phyloP scores from a whole-genome alignment of 1,140 invertebrate species.

The Brachionus koreanus region DNA sequence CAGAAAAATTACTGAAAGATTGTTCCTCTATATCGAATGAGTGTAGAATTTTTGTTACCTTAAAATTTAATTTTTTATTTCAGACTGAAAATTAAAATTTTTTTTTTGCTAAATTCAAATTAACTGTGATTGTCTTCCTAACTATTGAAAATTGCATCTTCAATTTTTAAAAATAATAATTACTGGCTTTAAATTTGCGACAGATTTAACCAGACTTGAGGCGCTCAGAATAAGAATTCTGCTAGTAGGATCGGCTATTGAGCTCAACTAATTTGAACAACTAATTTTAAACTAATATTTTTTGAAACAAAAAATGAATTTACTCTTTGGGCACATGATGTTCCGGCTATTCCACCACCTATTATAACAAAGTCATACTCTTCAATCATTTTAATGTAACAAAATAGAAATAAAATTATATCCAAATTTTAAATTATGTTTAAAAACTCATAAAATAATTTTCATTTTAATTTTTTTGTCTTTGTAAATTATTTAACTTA shows the following conservation, averaged over 20 bases:
- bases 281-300: too few relatives aligned
- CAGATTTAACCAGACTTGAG: background rate
- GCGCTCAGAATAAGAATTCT: slow-evolving; percentile 20
- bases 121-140: too few relatives aligned
- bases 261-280: background rate
- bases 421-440: too few relatives aligned
- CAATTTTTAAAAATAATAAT: background rate
- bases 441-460: too few relatives aligned
- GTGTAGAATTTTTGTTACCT: slow-evolving; percentile 31
- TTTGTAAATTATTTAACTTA: too few relatives aligned
- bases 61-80: background rate
- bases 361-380: slow-evolving; percentile 28
- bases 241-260: background rate
- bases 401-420: background rate
- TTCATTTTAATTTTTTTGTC: too few relatives aligned
- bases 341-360: slow-evolving; percentile 39
- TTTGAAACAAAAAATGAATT: too few relatives aligned
- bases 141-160: background rate
- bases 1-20: background rate
- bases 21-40: slow-evolving; percentile 33
- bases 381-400: background rate
- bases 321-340: slow-evolving; percentile 34
- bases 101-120: background rate
- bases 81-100: background rate
- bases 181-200: slow-evolving; percentile 28